These are phyloP conservation scores for Eupithecia tripunctaria DNA, from an alignment of 2,888 invertebrate genomes.

Conservation along the genomic window DNA sequence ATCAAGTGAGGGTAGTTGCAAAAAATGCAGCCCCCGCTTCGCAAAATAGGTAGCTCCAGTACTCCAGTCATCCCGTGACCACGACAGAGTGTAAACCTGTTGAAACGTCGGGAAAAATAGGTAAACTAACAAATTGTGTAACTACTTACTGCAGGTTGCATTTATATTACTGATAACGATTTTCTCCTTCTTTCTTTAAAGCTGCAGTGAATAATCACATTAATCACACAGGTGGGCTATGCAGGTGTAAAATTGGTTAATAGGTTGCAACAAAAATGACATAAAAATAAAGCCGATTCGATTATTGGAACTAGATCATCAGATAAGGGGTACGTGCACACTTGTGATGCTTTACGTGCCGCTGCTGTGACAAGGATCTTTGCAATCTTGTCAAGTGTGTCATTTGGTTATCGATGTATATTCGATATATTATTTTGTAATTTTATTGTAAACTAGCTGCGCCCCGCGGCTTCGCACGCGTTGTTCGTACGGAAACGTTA, in stretches of 20 bases:
- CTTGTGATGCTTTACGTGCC: constrained; percentile 21
- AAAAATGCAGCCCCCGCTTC: too few species aligned
- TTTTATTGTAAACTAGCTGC: not conserved
- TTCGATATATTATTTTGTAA: not conserved
- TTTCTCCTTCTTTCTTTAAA: constrained; percentile 13
- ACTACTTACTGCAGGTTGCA: not conserved
- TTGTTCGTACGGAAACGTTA: too few species aligned
- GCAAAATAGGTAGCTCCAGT: too few species aligned
- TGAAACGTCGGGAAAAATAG: too few species aligned
- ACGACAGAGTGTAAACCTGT: too few species aligned
- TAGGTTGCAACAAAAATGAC: constrained; percentile 20
- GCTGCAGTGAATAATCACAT: constrained; percentile 12
- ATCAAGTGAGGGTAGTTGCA: too few species aligned
- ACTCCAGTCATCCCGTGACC: too few species aligned
- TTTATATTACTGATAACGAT: not conserved
- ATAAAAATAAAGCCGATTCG: constrained; percentile 4
- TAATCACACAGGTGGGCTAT: constrained; percentile 21
- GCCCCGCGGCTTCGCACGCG: too few species aligned
- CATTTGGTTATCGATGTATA: not conserved
- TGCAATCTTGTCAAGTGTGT: not conserved
- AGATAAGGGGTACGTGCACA: constrained; percentile 26
- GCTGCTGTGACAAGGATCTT: constrained; percentile 15
- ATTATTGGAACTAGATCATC: constrained; percentile 29
- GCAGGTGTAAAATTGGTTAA: constrained; percentile 29
- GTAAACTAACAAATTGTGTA: not conserved